Base-by-base conservation (phyloP, 1,140 invertebrate species). In the Euwallacea similis region DNA sequence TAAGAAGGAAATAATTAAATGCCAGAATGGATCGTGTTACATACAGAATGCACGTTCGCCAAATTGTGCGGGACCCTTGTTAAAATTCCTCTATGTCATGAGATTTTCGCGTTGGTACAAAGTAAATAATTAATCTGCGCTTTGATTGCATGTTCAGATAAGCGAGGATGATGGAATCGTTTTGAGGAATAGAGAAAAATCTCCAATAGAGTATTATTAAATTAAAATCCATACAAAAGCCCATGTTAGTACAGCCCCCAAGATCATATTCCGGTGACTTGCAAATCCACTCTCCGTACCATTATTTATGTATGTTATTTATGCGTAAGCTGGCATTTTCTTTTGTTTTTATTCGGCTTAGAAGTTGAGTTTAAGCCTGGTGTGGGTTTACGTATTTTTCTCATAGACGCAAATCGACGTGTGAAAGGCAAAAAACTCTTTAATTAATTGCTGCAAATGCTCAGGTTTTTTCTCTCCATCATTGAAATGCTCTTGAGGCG, bases 361-460 rank as follows among this genome's bases (percentile, higher is more conserved):
- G 46, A 50, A 11, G 9, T 10, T 50, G 9, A 50, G 0, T 50
- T 11, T 11, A 50, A 13, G 21, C 21, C 15, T 56, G 33, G 15
- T 9, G 16, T 56, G 7, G 8, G 33, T 15, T 56, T 16, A 16
- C 10, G 2, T 56, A 60, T 10, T 60, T 60, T 60, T 60, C 16
- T 41, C 0, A 41, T 60, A 60, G 7, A 60, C 9, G 13, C 46
- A 50, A 13, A 50, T 10, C 46, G 46, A 50, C 9, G 46, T 50
- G 58, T 60, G 58, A 60, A 60, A 60, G 58, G 58, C 58, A 60
- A 60, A 60, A 60, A 60, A 56, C 21, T 42, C 6, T 13, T 60
- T 60, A 11, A 60, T 60, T 60, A 60, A 60, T 60, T 60, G 13
- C 21, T 2, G 42, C 10, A 7, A 33, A 50, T 50, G 46, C 46